Percentiles rank a stretch among this genome's conserved stretches.
These are phyloP conservation scores for Tragelaphus eurycerus DNA, from an alignment of 2,797 vertebrate species.

Conservation along the genomic window DNA sequence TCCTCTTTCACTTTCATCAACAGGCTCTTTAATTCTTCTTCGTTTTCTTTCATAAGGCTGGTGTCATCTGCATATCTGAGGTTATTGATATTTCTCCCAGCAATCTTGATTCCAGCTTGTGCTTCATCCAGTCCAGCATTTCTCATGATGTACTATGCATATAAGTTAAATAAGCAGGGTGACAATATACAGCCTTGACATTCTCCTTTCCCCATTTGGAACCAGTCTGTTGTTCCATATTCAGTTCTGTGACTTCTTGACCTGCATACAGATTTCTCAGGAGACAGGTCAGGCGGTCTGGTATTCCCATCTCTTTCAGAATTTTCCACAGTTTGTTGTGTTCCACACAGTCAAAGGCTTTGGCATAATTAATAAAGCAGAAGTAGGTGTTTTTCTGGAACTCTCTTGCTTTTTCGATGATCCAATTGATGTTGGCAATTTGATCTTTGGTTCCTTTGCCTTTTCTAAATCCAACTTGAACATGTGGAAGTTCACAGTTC, in stretches of 20 bases:
- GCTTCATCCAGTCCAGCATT: not conserved
- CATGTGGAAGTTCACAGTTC: not conserved
- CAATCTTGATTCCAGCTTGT: not conserved
- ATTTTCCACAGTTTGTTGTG: not conserved
- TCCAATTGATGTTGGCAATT: not conserved
- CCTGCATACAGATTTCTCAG: not conserved
- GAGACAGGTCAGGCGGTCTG: not conserved
- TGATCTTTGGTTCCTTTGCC: not conserved
- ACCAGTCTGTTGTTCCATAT: not conserved
- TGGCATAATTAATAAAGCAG: not conserved
- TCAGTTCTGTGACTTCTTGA: not conserved
- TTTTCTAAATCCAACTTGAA: not conserved
- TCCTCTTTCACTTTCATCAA: not conserved
- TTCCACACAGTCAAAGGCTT: not conserved
- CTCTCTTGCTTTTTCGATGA: not conserved
- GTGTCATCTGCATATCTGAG: not conserved
- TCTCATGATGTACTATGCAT: not conserved
- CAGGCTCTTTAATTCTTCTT: not conserved
- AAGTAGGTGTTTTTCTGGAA: not conserved
- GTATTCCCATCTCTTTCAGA: not conserved
- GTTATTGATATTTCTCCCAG: not conserved
- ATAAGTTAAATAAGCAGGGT: not conserved
- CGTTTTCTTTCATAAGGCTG: not conserved
- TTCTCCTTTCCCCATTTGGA: not conserved
- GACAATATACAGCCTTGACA: not conserved